phyloP scores from a whole-genome alignment of 2,888 invertebrate species.

The Lagria hirta region DNA sequence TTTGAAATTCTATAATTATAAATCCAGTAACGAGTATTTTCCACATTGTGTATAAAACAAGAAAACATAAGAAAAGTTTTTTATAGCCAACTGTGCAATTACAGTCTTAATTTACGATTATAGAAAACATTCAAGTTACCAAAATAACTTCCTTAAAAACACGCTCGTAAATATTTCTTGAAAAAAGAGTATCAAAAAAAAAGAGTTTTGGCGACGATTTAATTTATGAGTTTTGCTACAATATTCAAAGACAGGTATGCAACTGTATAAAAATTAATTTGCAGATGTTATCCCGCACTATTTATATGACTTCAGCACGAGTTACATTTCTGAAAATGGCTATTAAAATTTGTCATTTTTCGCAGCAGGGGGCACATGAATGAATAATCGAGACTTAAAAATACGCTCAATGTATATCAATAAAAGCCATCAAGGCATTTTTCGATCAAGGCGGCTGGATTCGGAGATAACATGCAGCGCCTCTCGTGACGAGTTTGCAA shows the following conservation, averaged over 20 bases:
- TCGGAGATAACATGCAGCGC: slow-evolving; percentile 40
- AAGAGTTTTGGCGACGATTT: slow-evolving; percentile 8
- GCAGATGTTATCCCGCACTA: slow-evolving; percentile 29
- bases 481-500: slow-evolving; percentile 46
- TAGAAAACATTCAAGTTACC: too few species aligned
- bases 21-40: too few species aligned
- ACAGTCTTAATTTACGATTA: too few species aligned
- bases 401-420: slow-evolving; percentile 33
- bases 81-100: too few species aligned
- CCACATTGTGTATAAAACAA: too few species aligned
- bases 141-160: too few species aligned
- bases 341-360: slow-evolving; percentile 35
- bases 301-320: slow-evolving; percentile 25
- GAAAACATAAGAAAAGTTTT: too few species aligned
- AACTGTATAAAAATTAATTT: slow-evolving; percentile 29
- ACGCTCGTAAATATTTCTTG: too few species aligned
- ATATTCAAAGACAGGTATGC: slow-evolving; percentile 16
- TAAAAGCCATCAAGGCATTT: slow-evolving; percentile 42
- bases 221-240: slow-evolving; percentile 14
- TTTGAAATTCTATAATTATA: too few species aligned
- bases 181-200: too few species aligned
- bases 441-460: slow-evolving; percentile 38
- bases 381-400: slow-evolving; percentile 30
- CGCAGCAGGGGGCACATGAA: slow-evolving; percentile 32
- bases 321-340: slow-evolving; percentile 30